These are phyloP conservation scores for Deroplatys truncata DNA, from an alignment of 2,888 invertebrate species.

Conservation along the genomic window DNA sequence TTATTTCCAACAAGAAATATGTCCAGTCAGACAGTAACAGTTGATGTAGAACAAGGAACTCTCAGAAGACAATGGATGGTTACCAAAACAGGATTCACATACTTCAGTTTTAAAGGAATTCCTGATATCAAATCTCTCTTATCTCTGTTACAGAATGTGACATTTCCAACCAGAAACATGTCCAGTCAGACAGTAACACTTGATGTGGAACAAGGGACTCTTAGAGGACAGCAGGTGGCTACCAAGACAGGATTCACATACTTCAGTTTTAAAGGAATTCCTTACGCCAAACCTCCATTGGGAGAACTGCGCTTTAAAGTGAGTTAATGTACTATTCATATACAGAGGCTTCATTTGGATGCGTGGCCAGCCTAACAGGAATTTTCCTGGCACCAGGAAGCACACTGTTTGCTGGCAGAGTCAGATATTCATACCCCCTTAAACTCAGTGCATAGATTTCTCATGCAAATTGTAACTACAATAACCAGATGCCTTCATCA, in stretches of 20 bases:
- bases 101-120: not conserved
- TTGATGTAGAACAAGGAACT: not conserved
- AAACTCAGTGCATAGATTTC: no score
- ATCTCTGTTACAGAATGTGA: no score
- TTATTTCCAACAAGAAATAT: not conserved
- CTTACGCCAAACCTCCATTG: not conserved
- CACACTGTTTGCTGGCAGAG: no score
- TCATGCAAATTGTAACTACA: no score
- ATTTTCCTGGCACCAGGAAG: no score
- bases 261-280: not conserved
- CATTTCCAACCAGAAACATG: not conserved
- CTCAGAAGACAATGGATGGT: not conserved
- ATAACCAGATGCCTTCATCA: no score
- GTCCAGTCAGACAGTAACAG: not conserved
- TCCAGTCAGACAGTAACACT: not conserved
- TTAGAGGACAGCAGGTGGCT: not conserved
- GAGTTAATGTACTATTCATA: not conserved
- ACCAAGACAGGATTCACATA: not conserved
- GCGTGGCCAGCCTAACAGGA: no score
- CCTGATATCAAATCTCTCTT: no score
- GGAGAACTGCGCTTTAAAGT: not conserved
- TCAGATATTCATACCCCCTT: no score
- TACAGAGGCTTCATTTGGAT: no score
- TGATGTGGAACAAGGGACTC: not conserved
- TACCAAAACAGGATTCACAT: not conserved